Evolutionary conservation across 1,140 invertebrate genomes (phyloP).

Genomic region (Drosophila teissieri): DNA sequence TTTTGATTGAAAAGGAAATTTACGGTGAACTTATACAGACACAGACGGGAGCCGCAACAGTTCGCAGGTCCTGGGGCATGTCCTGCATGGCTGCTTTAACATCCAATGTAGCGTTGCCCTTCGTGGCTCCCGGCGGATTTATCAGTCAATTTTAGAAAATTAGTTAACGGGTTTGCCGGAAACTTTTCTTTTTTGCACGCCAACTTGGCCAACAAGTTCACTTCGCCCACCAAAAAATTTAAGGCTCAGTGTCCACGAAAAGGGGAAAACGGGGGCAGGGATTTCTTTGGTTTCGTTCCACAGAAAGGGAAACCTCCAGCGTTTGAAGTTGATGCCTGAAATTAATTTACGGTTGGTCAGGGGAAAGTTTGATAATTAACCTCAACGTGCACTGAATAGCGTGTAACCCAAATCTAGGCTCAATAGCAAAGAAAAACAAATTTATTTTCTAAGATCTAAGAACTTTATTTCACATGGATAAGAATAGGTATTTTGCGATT

Average conservation of each 20-base stretch:
- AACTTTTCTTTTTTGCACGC: conserved; percentile 38
- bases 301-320: conserved; percentile 24
- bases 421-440: background rate
- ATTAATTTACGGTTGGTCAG: conserved; percentile 38
- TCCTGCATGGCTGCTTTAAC: conserved; percentile 59
- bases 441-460: conserved; percentile 25
- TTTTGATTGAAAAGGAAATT: conserved; percentile 81
- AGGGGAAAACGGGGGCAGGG: conserved; percentile 6
- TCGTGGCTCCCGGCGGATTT: conserved; percentile 42
- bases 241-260: conserved; percentile 34
- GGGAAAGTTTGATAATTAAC: conserved; percentile 32
- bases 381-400: background rate
- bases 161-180: conserved; percentile 62
- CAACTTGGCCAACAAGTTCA: conserved; percentile 70
- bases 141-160: conserved; percentile 78
- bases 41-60: conserved; percentile 24
- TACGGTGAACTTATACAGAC: conserved; percentile 68
- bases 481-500: conserved; percentile 23
- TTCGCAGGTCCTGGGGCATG: conserved; percentile 27
- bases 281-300: conserved; percentile 25
- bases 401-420: background rate
- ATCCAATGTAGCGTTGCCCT: conserved; percentile 51
- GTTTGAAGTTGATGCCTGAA: conserved; percentile 31
- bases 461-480: conserved; percentile 39
- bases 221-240: conserved; percentile 52